phyloP scores from a whole-genome alignment of 2,888 invertebrate genomes.

The Apamea sordens region DNA sequence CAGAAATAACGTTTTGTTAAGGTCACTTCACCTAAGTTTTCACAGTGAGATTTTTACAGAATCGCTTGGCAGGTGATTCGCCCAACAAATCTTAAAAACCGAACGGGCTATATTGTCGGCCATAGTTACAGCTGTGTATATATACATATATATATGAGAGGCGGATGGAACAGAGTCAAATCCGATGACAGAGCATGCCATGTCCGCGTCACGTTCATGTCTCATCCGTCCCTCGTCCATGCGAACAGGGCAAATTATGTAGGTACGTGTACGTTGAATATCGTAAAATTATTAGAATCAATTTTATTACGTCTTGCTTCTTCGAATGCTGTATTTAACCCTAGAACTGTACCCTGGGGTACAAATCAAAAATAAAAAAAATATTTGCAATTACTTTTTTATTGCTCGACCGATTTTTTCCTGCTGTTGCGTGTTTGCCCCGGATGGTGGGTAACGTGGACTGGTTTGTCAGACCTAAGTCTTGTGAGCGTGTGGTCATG shows the following conservation, averaged over 20 bases:
- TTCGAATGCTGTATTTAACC: not conserved
- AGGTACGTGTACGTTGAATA: too few relatives aligned
- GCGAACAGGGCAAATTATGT: not conserved
- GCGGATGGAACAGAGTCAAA: not conserved
- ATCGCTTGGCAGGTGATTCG: too few relatives aligned
- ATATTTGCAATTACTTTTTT: not conserved
- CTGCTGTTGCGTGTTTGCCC: not conserved
- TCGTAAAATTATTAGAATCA: not conserved
- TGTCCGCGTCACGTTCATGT: not conserved
- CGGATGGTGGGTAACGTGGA: not conserved
- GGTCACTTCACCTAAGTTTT: too few relatives aligned
- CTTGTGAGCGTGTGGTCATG: not conserved
- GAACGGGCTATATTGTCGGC: not conserved
- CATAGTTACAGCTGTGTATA: not conserved
- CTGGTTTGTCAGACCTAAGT: not conserved
- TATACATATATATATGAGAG: not conserved
- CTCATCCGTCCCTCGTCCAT: not conserved
- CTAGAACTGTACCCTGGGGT: not conserved
- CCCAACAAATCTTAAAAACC: too few relatives aligned
- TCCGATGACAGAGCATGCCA: constrained; percentile 23
- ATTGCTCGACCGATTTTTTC: not conserved
- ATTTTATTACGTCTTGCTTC: not conserved
- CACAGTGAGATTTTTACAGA: too few relatives aligned
- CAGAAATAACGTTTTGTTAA: too few relatives aligned
- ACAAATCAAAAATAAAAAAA: not conserved